Conservation (phyloP, 2,113 vertebrate species). For the Oryzias melastigma region DNA sequence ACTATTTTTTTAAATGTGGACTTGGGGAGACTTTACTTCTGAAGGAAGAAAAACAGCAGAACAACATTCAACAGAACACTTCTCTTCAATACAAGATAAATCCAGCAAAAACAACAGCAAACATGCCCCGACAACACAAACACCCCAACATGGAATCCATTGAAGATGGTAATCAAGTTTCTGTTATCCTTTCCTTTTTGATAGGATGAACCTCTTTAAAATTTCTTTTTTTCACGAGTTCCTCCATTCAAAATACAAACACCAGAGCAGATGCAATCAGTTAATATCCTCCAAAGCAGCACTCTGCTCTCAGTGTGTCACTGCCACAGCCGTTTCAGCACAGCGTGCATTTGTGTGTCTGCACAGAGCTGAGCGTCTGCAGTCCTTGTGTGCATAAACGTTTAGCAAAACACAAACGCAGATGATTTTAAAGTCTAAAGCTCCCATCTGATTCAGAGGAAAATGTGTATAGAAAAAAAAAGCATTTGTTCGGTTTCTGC, state of each 20-base stretch:
- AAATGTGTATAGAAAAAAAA: too few species aligned
- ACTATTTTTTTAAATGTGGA: background rate
- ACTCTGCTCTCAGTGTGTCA: too few species aligned
- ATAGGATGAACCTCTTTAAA: conserved; percentile 18
- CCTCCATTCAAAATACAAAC: background rate
- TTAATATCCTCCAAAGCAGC: conserved; percentile 5
- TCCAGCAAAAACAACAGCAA: conserved; percentile 1
- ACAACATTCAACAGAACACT: conserved; percentile 11
- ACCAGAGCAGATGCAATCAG: conserved; percentile 9
- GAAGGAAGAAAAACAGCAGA: conserved; percentile 1
- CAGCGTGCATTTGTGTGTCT: background rate
- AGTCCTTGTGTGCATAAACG: too few species aligned
- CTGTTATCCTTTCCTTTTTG: conserved; percentile 4
- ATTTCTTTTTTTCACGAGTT: background rate
- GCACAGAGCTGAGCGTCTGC: background rate
- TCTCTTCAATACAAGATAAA: conserved; percentile 33
- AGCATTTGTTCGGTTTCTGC: too few species aligned
- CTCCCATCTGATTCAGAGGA: background rate
- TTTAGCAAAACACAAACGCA: background rate
- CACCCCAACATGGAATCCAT: conserved; percentile 8
- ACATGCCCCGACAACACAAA: conserved; percentile 6
- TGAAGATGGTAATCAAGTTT: conserved; percentile 19
- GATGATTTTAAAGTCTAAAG: conserved; percentile 21
- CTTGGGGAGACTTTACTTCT: background rate
- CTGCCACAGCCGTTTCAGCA: too few species aligned